Percentiles rank a stretch among this genome's conserved stretches.
These are phyloP conservation scores for Drosophila anomalipes DNA, from an alignment of 2,888 invertebrate species.

Conservation along the genomic window DNA sequence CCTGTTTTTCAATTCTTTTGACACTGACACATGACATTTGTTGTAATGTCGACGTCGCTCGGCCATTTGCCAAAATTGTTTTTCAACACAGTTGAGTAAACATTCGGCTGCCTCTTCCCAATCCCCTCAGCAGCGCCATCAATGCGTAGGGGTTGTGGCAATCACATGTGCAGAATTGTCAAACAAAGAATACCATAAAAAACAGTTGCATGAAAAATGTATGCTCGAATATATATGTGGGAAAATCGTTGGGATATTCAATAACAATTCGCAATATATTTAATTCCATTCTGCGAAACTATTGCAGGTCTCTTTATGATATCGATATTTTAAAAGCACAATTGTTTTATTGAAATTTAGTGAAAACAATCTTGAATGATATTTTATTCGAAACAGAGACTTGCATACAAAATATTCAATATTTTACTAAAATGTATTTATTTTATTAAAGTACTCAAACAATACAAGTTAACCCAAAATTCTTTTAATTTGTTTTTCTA, in stretches of 20 bases:
- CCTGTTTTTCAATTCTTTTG: slow-evolving; percentile 73
- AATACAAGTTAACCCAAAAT: not conserved
- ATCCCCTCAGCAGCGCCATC: slow-evolving; percentile 5
- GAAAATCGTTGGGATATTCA: slow-evolving; percentile 5
- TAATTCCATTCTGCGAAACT: not conserved
- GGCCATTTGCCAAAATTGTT: slow-evolving; percentile 83
- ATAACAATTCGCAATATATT: not conserved
- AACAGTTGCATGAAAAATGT: slow-evolving; percentile 50
- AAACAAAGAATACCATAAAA: slow-evolving; percentile 42
- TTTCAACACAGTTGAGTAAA: slow-evolving; percentile 84
- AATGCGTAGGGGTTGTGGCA: slow-evolving; percentile 13
- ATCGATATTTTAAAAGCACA: not conserved
- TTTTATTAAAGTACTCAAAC: not conserved
- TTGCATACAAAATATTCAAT: not conserved
- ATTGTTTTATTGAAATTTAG: not conserved
- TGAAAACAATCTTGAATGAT: not conserved
- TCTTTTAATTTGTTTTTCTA: not conserved
- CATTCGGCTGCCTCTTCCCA: slow-evolving; percentile 61
- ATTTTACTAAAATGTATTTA: not conserved
- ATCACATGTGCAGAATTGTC: slow-evolving; percentile 49
- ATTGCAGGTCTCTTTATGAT: not conserved
- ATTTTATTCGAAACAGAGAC: not conserved
- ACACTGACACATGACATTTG: slow-evolving; percentile 82
- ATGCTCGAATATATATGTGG: slow-evolving; percentile 19
- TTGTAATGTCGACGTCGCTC: slow-evolving; percentile 65